Evolutionary conservation across 2,888 invertebrate species (phyloP), one percentile per base, ranked within the genome.

Genomic region (Pegoplata infirma): DNA sequence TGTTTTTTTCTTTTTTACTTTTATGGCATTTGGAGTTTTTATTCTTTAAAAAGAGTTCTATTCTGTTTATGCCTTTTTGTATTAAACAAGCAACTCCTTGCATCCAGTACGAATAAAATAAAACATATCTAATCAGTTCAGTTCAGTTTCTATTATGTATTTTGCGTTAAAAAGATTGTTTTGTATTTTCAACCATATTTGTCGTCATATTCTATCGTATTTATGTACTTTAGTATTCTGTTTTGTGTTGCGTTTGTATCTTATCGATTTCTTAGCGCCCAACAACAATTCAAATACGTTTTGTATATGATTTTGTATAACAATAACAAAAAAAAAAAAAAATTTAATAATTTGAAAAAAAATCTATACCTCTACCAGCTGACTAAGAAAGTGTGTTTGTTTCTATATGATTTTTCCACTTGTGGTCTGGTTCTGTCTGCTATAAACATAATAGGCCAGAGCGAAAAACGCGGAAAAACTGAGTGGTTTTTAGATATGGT

Each of bases 191-290:
- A 19, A 21, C 10, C 49, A 49, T 19, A 49, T 49, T 49, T 49
- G 49, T 49, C 21, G 49, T 21, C 21, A 49, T 12, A 49, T 49
- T 49, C 21, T 21, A 10, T 47, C 10, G 17, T n/a, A n/a, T n/a
- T n/a, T 21, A 12, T 49, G 21, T 49, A 14, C 21, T 49, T 19
- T 12, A 21, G 19, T 49, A 21, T 12, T 49, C 21, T 5, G n/a
- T 32, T 47, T 63, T 32, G 4, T n/a, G 36, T 40, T 71, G 25
- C 16, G 28, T 8, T 14, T 55, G 21, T 66, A 66, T 69, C 74
- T 78, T 74, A 78, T 78, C 74, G 78, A 78, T 78, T 74, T 32
- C 53, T 69, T 46, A 12, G 44, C 71, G 32, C 28, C 28, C 2
- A 58, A 63, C 44, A 36, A 32, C 40, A 32, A 25, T 59, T 51